Conservation (phyloP, 1,140 invertebrate genomes). For the Leucophenga varia region DNA sequence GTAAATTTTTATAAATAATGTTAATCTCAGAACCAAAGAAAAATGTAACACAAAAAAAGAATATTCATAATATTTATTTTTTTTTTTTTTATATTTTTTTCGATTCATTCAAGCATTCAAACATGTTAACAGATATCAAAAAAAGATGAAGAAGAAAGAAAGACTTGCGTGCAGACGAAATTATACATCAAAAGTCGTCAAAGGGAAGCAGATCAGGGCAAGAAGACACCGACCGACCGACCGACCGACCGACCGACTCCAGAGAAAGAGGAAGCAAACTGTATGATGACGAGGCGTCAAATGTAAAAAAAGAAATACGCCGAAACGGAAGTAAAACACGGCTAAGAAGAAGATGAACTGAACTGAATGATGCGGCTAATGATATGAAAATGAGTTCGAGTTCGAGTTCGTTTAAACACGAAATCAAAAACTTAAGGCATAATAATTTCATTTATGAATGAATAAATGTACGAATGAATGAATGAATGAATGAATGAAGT, state of each 20-base stretch:
- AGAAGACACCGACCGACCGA: too few relatives aligned
- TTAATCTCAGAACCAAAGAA: too few relatives aligned
- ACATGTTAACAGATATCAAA: too few relatives aligned
- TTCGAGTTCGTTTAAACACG: constrained; percentile 34
- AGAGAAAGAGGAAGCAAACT: constrained; percentile 8
- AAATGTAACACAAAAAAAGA: too few relatives aligned
- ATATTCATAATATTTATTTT: too few relatives aligned
- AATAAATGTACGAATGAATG: constrained; percentile 26
- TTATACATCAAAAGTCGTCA: constrained; percentile 1
- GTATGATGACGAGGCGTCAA: constrained; percentile 2
- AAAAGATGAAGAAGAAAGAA: constrained; percentile 24
- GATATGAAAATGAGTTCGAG: constrained; percentile 42
- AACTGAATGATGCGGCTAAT: constrained; percentile 38
- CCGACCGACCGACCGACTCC: constrained; percentile 41
- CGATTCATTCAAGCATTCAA: too few relatives aligned
- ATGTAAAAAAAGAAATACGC: not conserved
- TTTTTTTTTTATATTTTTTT: too few relatives aligned
- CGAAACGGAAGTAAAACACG: constrained; percentile 21
- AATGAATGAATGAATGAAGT: not conserved
- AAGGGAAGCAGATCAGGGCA: not conserved
- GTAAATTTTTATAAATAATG: too few relatives aligned
- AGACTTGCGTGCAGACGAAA: constrained; percentile 41
- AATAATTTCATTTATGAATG: constrained; percentile 43
- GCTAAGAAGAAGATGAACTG: constrained; percentile 11
- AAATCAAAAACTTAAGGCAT: constrained; percentile 14